Evolutionary conservation across 2,113 vertebrate genomes (phyloP).

Genomic region (Boleophthalmus pectinirostris): DNA sequence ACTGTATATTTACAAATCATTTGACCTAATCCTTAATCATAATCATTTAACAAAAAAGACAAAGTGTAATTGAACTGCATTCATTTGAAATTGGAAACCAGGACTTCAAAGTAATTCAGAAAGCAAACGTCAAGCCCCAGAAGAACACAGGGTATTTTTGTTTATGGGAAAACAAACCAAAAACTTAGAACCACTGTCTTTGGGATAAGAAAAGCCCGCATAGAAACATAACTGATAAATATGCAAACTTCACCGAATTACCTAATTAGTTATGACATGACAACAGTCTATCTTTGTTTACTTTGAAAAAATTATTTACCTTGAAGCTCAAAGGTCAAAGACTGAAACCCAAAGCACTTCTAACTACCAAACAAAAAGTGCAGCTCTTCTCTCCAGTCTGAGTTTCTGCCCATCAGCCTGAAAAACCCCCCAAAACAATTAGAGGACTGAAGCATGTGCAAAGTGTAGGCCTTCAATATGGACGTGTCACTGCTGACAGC

Average conservation of each 20-base stretch:
- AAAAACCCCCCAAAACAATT: constrained; percentile 14
- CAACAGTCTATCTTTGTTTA: background rate
- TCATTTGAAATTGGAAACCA: background rate
- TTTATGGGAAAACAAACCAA: background rate
- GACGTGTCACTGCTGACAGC: constrained; percentile 10
- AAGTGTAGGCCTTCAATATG: constrained; percentile 32
- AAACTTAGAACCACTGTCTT: background rate
- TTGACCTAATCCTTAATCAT: background rate
- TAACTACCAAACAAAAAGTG: background rate
- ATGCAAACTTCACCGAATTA: too few species aligned
- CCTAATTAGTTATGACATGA: too few species aligned
- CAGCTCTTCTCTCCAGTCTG: background rate
- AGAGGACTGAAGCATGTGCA: constrained; percentile 14
- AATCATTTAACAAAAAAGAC: background rate
- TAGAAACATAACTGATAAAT: background rate
- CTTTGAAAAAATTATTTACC: background rate
- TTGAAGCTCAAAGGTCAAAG: background rate
- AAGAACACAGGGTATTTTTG: too few species aligned
- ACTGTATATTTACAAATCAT: background rate
- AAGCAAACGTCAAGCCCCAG: too few species aligned
- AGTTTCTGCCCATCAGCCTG: background rate
- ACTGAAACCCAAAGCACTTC: background rate
- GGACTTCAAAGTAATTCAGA: too few species aligned
- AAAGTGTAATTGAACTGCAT: background rate
- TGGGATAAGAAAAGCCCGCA: too few species aligned